Conservation (phyloP, 2,888 invertebrate species). For the Notocelia uddmanniana region DNA sequence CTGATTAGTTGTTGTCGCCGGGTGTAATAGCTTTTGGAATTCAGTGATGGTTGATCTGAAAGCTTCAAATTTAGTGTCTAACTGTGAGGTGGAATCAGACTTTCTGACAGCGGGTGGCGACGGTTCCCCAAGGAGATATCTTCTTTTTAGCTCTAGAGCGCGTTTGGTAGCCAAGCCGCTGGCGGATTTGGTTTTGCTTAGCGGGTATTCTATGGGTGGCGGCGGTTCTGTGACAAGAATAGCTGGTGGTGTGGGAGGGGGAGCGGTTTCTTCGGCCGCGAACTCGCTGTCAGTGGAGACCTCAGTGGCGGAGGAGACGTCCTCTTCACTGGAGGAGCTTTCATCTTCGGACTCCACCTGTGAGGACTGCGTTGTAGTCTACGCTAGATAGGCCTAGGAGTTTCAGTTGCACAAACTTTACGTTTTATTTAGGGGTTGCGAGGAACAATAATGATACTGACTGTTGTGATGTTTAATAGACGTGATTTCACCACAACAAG, state of each 20-base stretch:
- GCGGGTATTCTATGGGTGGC: constrained; percentile 90
- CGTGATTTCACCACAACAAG: not conserved
- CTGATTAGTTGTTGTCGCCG: constrained; percentile 82
- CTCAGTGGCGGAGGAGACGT: constrained; percentile 95
- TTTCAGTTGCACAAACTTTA: not conserved
- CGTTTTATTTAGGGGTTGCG: not conserved
- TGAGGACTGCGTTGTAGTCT: constrained; percentile 51
- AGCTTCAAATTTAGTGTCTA: constrained; percentile 94
- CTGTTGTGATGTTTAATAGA: not conserved
- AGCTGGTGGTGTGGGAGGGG: constrained; percentile 90
- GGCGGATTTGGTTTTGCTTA: constrained; percentile 94
- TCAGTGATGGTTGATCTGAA: constrained; percentile 95
- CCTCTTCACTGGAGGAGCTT: constrained; percentile 89
- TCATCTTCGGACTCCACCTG: constrained; percentile 83
- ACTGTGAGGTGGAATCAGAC: constrained; percentile 93
- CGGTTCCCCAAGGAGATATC: constrained; percentile 91
- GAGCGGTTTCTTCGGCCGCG: constrained; percentile 91
- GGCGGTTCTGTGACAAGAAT: constrained; percentile 91
- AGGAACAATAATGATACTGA: not conserved
- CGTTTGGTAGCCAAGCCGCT: constrained; percentile 95
- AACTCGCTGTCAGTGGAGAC: constrained; percentile 97
- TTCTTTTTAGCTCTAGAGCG: constrained; percentile 94
- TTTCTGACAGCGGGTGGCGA: constrained; percentile 90
- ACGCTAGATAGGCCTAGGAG: not conserved
- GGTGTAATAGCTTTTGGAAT: constrained; percentile 94